Evolutionary conservation across 2,888 invertebrate species (phyloP).

Genomic region (Lepidochrysops patricia): DNA sequence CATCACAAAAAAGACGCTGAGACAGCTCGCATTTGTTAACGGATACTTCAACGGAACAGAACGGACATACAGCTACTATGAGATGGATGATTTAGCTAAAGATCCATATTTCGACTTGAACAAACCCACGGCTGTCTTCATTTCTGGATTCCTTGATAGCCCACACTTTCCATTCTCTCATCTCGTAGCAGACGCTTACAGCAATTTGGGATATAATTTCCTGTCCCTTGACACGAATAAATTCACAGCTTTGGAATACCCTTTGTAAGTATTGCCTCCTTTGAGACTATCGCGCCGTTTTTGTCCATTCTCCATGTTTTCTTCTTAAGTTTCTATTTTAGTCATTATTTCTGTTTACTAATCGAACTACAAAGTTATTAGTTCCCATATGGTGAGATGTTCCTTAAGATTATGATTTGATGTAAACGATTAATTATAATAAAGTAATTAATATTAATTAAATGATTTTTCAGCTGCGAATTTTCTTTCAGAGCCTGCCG

Average conservation of each 20-base stretch:
- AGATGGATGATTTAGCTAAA: slow-evolving; percentile 37
- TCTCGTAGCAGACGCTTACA: slow-evolving; percentile 32
- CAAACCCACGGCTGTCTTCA: slow-evolving; percentile 43
- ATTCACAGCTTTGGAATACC: slow-evolving; percentile 40
- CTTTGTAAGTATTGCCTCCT: slow-evolving; percentile 33
- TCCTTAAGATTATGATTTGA: too few species aligned
- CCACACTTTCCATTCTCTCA: slow-evolving; percentile 33
- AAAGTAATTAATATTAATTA: too few species aligned
- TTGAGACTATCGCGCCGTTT: too few species aligned
- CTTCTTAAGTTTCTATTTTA: too few species aligned
- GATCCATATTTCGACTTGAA: slow-evolving; percentile 35
- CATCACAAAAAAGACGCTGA: neutral
- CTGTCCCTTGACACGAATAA: slow-evolving; percentile 22
- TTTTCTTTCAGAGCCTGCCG: slow-evolving; percentile 42
- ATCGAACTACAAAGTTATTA: too few species aligned
- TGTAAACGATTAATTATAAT: too few species aligned
- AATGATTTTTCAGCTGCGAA: too few species aligned
- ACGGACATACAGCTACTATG: slow-evolving; percentile 39
- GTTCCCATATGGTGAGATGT: too few species aligned
- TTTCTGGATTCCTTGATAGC: slow-evolving; percentile 47
- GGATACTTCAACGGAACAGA: neutral
- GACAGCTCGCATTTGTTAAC: neutral
- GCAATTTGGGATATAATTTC: slow-evolving; percentile 34
- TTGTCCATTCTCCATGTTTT: too few species aligned
- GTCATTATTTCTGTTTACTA: too few species aligned